phyloP scores from a whole-genome alignment of 2,888 invertebrate species.

The Dicyrtomina minuta region DNA sequence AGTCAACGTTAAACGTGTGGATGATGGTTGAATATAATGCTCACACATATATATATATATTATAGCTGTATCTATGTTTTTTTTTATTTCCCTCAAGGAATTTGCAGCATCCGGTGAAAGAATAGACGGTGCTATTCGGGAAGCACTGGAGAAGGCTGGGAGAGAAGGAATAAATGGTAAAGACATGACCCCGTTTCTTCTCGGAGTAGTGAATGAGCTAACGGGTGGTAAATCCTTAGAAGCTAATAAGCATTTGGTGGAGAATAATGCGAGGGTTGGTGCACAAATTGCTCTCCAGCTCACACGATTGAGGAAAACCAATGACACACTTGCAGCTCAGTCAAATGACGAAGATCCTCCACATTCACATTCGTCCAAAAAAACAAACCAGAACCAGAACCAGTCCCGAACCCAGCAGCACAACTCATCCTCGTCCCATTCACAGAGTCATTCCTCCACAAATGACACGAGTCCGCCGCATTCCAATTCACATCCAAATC shows the following conservation, averaged over 20 bases:
- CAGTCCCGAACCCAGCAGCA: no score
- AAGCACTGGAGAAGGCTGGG: slow-evolving; percentile 67
- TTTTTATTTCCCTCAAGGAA: slow-evolving; percentile 37
- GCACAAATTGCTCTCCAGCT: slow-evolving; percentile 74
- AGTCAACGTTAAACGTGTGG: no score
- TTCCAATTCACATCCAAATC: no score
- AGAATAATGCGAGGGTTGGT: slow-evolving; percentile 86
- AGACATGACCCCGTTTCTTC: slow-evolving; percentile 87
- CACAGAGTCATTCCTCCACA: no score
- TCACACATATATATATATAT: no score
- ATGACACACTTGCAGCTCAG: slow-evolving; percentile 9
- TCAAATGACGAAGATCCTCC: no score
- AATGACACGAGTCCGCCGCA: no score
- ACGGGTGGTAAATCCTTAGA: slow-evolving; percentile 78
- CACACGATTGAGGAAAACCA: slow-evolving; percentile 46
- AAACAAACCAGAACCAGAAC: no score
- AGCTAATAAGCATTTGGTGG: slow-evolving; percentile 79
- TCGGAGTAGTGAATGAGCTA: slow-evolving; percentile 73
- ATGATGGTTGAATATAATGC: no score
- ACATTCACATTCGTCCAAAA: no score
- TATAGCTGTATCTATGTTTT: no score
- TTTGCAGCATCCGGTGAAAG: slow-evolving; percentile 61
- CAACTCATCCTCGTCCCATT: no score
- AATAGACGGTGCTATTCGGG: slow-evolving; percentile 68
- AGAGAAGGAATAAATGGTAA: slow-evolving; percentile 71